Evolutionary conservation across 2,888 invertebrate species (phyloP).

Genomic region (Cosmia pyralina): DNA sequence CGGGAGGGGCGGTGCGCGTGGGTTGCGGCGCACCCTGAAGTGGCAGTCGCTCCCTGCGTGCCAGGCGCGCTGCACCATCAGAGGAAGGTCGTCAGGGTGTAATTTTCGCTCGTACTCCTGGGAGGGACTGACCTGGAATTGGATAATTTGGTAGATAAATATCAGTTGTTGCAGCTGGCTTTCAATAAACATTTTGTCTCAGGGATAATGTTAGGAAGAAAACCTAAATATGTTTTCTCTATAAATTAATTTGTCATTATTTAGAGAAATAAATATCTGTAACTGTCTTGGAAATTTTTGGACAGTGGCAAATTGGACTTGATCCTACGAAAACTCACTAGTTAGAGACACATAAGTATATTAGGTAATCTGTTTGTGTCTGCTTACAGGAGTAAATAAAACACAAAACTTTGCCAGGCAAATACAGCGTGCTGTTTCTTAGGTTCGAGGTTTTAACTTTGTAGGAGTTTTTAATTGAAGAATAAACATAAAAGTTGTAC

Average conservation of each 20-base stretch:
- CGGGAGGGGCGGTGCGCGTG: conserved; percentile 94
- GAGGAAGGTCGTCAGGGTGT: conserved; percentile 96
- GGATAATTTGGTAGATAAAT: background rate
- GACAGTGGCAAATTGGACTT: no score
- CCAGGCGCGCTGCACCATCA: conserved; percentile 95
- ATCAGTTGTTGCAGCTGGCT: background rate
- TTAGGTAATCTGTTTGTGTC: no score
- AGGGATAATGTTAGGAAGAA: background rate
- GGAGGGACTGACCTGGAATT: conserved; percentile 91
- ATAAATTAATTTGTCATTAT: no score
- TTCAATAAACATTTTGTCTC: background rate
- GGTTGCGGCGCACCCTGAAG: conserved; percentile 95
- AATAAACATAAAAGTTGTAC: background rate
- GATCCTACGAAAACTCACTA: no score
- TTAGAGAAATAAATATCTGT: no score
- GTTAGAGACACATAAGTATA: no score
- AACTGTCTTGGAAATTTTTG: no score
- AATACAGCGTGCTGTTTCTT: no score
- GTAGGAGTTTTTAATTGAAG: no score
- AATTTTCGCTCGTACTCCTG: conserved; percentile 97
- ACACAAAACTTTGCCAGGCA: no score
- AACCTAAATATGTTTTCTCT: no score
- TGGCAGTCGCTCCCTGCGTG: conserved; percentile 93
- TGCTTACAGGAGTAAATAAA: no score
- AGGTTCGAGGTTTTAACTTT: background rate